These are phyloP conservation scores for Himantopus leucocephalus DNA, from an alignment of 2,113 vertebrate species.

Conservation along the genomic window DNA sequence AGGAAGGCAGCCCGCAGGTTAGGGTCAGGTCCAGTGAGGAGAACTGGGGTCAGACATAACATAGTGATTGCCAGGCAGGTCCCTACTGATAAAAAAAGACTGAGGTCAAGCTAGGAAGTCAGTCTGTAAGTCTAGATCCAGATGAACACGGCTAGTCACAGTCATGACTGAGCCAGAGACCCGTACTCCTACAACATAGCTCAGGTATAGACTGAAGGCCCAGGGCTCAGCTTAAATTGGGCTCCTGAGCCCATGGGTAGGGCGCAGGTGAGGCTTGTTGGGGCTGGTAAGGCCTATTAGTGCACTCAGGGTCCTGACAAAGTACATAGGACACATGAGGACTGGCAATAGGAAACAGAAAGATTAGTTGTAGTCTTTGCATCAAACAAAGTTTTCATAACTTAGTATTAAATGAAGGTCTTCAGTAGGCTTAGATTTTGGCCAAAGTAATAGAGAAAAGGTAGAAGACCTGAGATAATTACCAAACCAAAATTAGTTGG, in stretches of 20 bases:
- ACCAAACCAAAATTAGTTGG: not conserved
- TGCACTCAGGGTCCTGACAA: not conserved
- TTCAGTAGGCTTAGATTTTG: not conserved
- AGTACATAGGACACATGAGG: not conserved
- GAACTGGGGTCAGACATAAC: not conserved
- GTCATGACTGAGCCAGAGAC: not conserved
- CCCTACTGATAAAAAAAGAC: not conserved
- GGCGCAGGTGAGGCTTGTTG: not conserved
- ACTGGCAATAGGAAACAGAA: not conserved
- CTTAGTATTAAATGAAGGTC: not conserved
- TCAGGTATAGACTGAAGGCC: not conserved
- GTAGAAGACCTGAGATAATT: not conserved
- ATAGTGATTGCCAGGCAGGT: not conserved
- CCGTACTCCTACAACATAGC: not conserved
- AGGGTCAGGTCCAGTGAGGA: not conserved
- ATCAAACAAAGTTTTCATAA: not conserved
- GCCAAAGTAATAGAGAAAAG: not conserved
- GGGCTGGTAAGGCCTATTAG: not conserved
- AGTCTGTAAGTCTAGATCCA: not conserved
- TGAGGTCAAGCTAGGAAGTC: not conserved
- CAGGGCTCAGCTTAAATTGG: not conserved
- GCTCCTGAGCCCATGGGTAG: not conserved
- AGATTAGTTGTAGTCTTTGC: not conserved
- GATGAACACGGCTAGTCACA: not conserved
- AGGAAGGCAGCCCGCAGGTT: not conserved